Conservation (phyloP, 2,797 vertebrate genomes). For the Varecia variegata region DNA sequence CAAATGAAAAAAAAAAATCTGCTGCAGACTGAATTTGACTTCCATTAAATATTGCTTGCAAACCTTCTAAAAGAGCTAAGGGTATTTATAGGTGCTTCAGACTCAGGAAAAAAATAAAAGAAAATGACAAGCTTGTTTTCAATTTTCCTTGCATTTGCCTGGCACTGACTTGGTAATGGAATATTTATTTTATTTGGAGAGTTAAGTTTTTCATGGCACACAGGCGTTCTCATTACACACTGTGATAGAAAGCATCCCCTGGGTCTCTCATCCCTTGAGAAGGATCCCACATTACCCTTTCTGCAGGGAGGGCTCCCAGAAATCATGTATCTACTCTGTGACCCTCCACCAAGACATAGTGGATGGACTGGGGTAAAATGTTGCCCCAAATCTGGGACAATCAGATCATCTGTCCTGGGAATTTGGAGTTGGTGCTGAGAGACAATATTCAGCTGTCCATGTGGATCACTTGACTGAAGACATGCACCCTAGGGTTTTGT, state of each 20-base stretch:
- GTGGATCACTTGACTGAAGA: background rate
- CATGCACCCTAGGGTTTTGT: background rate
- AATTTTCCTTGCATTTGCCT: background rate
- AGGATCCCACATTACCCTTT: background rate
- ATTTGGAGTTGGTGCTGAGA: background rate
- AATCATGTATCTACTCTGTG: background rate
- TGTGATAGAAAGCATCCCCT: background rate
- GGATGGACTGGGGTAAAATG: background rate
- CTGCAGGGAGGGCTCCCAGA: background rate
- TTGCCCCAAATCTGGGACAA: background rate
- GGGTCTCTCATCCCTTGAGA: background rate
- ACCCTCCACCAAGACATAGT: background rate
- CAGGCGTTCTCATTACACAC: background rate
- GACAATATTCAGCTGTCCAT: background rate
- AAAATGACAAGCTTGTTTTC: constrained; percentile 51
- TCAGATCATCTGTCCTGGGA: background rate
- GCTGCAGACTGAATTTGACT: constrained; percentile 18
- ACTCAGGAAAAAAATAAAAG: background rate
- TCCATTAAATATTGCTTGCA: constrained; percentile 28
- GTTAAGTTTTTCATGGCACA: background rate
- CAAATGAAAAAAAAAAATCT: constrained; percentile 3
- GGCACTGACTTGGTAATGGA: background rate
- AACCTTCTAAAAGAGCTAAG: background rate
- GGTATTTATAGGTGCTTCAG: background rate
- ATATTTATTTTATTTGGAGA: background rate